Conservation (phyloP, 2,113 vertebrate genomes). For the Malurus cyaneus region DNA sequence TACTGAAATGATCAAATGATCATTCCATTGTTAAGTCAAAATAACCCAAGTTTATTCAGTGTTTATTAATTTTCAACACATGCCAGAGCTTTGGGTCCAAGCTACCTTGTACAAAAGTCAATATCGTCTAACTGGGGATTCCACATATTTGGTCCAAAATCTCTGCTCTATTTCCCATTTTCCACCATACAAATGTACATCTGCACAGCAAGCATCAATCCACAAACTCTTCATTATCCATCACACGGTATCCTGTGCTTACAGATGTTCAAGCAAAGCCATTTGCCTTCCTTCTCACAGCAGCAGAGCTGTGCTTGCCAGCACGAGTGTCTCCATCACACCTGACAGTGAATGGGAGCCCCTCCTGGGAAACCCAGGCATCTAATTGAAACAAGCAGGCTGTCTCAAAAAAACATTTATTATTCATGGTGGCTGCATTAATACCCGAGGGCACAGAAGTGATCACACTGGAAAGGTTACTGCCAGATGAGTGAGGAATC, state of each 20-base stretch:
- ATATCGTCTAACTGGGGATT: not conserved
- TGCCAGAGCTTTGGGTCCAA: not conserved
- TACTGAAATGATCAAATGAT: not conserved
- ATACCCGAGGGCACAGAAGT: conserved; percentile 1
- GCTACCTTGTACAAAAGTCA: not conserved
- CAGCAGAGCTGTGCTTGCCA: not conserved
- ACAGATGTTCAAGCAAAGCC: not conserved
- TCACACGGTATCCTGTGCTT: not conserved
- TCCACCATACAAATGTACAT: not conserved
- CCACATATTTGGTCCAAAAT: not conserved
- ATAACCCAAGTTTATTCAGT: not conserved
- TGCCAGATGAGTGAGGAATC: not conserved
- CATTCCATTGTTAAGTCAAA: not conserved
- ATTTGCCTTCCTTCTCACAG: not conserved
- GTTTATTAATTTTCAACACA: not conserved
- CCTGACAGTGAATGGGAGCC: not conserved
- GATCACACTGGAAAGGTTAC: conserved; percentile 32
- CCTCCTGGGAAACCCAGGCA: not conserved
- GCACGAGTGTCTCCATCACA: not conserved
- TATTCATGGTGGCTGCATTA: conserved; percentile 35
- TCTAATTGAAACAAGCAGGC: conserved; percentile 24
- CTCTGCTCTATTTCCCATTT: not conserved
- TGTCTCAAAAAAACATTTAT: conserved; percentile 8
- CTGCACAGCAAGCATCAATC: not conserved
- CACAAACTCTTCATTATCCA: not conserved